These are phyloP conservation scores for Bradynema listronoti DNA, from an alignment of 1,140 invertebrate genomes.

Conservation along the genomic window DNA sequence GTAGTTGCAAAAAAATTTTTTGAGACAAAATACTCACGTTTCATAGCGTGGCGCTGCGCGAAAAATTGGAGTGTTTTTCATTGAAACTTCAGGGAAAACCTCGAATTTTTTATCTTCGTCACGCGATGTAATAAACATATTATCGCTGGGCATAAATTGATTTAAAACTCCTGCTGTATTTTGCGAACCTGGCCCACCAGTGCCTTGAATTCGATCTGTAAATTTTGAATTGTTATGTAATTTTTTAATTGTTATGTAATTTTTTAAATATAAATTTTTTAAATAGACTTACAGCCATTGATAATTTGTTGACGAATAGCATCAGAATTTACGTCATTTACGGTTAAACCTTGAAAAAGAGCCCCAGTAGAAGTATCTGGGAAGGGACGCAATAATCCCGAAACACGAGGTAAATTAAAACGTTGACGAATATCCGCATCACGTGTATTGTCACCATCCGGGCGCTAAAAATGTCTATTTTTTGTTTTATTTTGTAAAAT, in stretches of 20 bases:
- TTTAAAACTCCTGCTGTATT: slow-evolving; percentile 37
- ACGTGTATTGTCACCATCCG: slow-evolving; percentile 57
- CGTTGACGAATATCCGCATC: slow-evolving; percentile 43
- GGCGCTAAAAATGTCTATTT: slow-evolving; percentile 43
- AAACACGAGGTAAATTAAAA: slow-evolving; percentile 50
- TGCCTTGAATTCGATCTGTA: slow-evolving; percentile 47
- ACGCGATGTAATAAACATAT: slow-evolving; percentile 47
- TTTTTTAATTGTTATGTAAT: background rate
- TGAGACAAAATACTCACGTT: slow-evolving; percentile 17
- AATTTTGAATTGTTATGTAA: slow-evolving; percentile 9
- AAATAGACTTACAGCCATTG: slow-evolving; percentile 40
- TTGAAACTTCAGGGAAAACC: slow-evolving; percentile 44
- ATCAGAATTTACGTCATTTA: slow-evolving; percentile 55
- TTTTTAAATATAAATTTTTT: background rate
- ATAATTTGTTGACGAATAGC: slow-evolving; percentile 53
- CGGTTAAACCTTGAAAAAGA: slow-evolving; percentile 38
- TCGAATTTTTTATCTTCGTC: slow-evolving; percentile 52
- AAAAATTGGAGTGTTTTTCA: slow-evolving; percentile 48
- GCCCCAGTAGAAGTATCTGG: slow-evolving; percentile 48
- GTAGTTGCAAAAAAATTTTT: slow-evolving; percentile 30
- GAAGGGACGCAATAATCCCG: slow-evolving; percentile 54
- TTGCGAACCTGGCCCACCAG: slow-evolving; percentile 39
- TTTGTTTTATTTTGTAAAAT: too few relatives aligned
- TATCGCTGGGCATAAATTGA: slow-evolving; percentile 52
- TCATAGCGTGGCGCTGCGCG: slow-evolving; percentile 40